Evolutionary conservation across 2,888 invertebrate genomes (phyloP), one percentile per base, ranked within the genome.

Genomic region (Abscondita cerata): DNA sequence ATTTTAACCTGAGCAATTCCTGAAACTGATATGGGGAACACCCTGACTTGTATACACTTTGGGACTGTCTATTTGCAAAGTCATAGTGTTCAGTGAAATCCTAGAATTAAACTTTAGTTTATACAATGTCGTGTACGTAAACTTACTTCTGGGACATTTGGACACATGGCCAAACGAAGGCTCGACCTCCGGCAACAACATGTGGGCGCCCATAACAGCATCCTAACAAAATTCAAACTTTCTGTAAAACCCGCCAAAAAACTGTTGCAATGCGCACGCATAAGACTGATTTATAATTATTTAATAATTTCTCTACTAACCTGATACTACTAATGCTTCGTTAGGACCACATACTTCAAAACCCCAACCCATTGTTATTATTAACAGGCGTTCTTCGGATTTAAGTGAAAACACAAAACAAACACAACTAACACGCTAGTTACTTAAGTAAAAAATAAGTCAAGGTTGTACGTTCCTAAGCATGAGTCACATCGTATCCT

Each of bases 51-150:
- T 97, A 81, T 97, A 97, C 5, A 97, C 97, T 57, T 94, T 95
- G 5, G 95, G 95, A 72, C 95, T 95, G 79, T 96, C 95, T 56
- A 98, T 96, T 81, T 95, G 93, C 54, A 98, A 86, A 1, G 97
- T 98, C 95, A 98, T 97, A 0, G 96, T 97, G 81, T 97, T 98
- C 72, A 98, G 84, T 4, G 96, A 95, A 78, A 98, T 95, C 79
- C 96, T 93, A 76, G 54, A 82, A 79, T 65, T 40, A 59, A 54
- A 47, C 2, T 38, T 4, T 12, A 6, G n/a, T n/a, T 38, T 4
- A 2, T n/a, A 38, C 4, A 38, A 38, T 12, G 9, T n/a, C n/a
- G 38, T n/a, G 2, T 6, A 12, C 13, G 1, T 19, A 9, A 18
- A 61, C 71, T 73, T 81, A 89, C 89, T 89, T 87, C 79, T 93